Base-by-base conservation (phyloP, 2,113 vertebrate species). In the Perca schrenkii region DNA sequence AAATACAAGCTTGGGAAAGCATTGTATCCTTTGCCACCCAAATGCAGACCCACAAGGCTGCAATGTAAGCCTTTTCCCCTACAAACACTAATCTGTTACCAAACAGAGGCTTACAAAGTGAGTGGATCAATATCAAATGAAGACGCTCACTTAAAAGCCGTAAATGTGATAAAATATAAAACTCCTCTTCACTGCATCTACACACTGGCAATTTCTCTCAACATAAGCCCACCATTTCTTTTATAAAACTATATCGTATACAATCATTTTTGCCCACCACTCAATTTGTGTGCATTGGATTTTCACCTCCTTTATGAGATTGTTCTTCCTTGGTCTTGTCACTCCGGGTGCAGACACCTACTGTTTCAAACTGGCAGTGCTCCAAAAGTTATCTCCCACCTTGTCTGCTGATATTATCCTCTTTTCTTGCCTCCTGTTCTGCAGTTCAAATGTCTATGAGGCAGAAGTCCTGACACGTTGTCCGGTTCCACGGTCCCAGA, bases 181-280 rank as follows among this genome's bases (percentile, higher is more conserved):
- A 81, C 60, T 61, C 76, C 57, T 47, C 52, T 34, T 73, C 74
- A 77, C 66, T 31, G 74, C 74, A 84, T 79, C 81, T 68, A 79
- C 80, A 81, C 77, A 49, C 63, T 43, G 10, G 15, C 54, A 19
- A 8, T 75, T 68, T 74, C 0, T 50, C 19, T 85, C 81, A 58
- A 46, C 78, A 79, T 75, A 86, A 85, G 61, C 60, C 21, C 52
- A 62, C 31, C 60, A 1, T 60, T 66, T 53, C 25, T 57, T 79
- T 68, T 72, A 90, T 76, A 94, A 92, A 94, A 89, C 86, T 86
- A 92, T 85, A 88, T 81, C 68, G 74, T 80, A 75, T 93, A 92
- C 91, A 93, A 92, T 90, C 82, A 76, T 77, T 69, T 92, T 81
- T 85, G 50, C 60, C 69, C 50, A 74, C 61, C n/a, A 80, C 56